phyloP scores from a whole-genome alignment of 2,797 vertebrate genomes.

The Sylvia borin region DNA sequence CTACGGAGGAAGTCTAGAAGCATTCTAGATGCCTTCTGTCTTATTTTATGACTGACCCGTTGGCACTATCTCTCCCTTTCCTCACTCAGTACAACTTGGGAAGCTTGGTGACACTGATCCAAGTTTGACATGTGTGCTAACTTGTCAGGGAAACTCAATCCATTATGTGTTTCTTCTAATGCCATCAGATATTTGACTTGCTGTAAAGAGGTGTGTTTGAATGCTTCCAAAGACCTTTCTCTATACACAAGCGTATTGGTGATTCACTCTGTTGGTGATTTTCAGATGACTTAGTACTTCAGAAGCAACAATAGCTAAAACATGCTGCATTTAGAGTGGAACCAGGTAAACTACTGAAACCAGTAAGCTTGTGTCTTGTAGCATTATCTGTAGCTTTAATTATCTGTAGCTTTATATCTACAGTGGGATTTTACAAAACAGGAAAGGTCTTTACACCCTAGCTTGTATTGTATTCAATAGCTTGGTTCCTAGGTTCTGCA shows the following conservation, averaged over 20 bases:
- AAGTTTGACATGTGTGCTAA: background rate
- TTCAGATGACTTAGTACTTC: too few relatives aligned
- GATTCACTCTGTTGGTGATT: too few relatives aligned
- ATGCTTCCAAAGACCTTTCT: too few relatives aligned
- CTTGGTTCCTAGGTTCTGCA: background rate
- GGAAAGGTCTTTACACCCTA: background rate
- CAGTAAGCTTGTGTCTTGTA: too few relatives aligned
- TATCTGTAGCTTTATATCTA: background rate
- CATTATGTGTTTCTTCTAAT: background rate
- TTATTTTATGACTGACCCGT: background rate
- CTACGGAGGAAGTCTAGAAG: background rate
- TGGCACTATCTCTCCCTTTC: background rate
- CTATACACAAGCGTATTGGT: too few relatives aligned
- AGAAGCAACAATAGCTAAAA: too few relatives aligned
- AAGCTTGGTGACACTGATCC: background rate
- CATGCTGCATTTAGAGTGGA: too few relatives aligned
- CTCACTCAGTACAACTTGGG: background rate
- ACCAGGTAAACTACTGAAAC: too few relatives aligned
- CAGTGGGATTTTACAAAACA: background rate
- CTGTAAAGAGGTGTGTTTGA: too few relatives aligned
- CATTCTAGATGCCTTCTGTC: background rate
- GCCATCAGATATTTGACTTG: background rate
- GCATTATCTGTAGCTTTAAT: background rate
- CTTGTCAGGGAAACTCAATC: background rate
- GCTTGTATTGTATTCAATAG: background rate